Percentiles rank a stretch among this genome's conserved stretches.
These are phyloP conservation scores for Gila orcuttii DNA, from an alignment of 2,113 vertebrate species.

Conservation along the genomic window DNA sequence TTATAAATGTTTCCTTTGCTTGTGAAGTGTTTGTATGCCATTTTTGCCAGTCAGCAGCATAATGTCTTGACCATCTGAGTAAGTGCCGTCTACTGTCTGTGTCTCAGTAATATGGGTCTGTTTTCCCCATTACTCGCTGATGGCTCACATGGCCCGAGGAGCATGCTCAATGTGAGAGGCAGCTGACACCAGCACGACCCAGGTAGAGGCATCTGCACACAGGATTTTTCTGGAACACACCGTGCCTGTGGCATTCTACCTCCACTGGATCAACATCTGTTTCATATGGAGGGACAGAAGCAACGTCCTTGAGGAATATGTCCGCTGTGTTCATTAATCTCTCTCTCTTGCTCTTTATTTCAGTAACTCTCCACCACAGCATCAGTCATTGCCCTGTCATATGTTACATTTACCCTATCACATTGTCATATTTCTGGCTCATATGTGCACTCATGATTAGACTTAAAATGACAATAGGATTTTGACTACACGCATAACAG, in stretches of 20 bases:
- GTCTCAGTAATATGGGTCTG: not conserved
- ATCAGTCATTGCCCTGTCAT: slow-evolving; percentile 35
- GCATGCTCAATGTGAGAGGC: slow-evolving; percentile 60
- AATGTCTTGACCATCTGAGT: not conserved
- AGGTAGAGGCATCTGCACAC: slow-evolving; percentile 77
- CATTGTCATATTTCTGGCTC: slow-evolving; percentile 31
- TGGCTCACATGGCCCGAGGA: slow-evolving; percentile 71
- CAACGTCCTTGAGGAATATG: slow-evolving; percentile 75
- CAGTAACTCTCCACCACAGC: slow-evolving; percentile 15
- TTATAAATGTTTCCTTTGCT: not conserved
- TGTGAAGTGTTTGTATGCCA: not conserved
- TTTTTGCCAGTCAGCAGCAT: not conserved
- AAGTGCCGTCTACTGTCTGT: slow-evolving; percentile 15
- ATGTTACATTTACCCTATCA: slow-evolving; percentile 32
- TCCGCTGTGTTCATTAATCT: slow-evolving; percentile 65
- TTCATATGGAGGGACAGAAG: slow-evolving; percentile 63
- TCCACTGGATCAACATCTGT: slow-evolving; percentile 76
- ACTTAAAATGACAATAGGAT: not conserved
- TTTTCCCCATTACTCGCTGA: slow-evolving; percentile 45
- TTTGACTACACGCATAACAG: not conserved
- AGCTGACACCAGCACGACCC: slow-evolving; percentile 70
- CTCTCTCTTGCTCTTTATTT: slow-evolving; percentile 45
- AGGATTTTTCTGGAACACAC: slow-evolving; percentile 75
- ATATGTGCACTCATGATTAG: slow-evolving; percentile 1
- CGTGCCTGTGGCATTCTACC: slow-evolving; percentile 73